Evolutionary conservation across 2,888 invertebrate genomes (phyloP).

Genomic region (Patella ulyssiponensis): DNA sequence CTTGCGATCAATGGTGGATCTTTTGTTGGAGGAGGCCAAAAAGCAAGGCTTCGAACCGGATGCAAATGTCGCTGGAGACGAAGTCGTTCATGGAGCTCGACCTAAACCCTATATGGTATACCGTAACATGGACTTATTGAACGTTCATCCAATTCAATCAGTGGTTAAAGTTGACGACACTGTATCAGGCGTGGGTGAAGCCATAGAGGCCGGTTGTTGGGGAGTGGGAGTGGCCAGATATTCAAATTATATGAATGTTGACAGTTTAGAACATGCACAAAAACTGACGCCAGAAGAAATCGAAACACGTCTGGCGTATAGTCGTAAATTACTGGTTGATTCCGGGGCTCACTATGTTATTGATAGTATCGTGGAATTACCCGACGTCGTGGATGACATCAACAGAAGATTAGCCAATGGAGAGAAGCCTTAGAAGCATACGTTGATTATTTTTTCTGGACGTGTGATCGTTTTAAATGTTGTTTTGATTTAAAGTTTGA

Average conservation of each 20-base stretch:
- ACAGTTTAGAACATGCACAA: constrained; percentile 62
- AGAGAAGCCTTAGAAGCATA: constrained; percentile 54
- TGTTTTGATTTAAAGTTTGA: no score
- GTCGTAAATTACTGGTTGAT: constrained; percentile 62
- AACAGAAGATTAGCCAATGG: constrained; percentile 65
- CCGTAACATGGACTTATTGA: constrained; percentile 69
- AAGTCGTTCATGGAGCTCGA: constrained; percentile 67
- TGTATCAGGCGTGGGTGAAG: constrained; percentile 69
- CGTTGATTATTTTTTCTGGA: neutral
- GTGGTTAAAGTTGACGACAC: constrained; percentile 72
- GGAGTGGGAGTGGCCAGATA: constrained; percentile 70
- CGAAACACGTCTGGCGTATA: constrained; percentile 46
- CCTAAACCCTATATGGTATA: constrained; percentile 73
- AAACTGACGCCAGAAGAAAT: constrained; percentile 59
- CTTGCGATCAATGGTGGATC: constrained; percentile 65
- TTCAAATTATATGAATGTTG: constrained; percentile 71
- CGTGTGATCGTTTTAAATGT: neutral
- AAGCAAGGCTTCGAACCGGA: constrained; percentile 70
- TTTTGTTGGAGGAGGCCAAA: constrained; percentile 61
- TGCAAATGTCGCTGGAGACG: constrained; percentile 69
- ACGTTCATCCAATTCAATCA: constrained; percentile 67
- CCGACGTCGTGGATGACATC: constrained; percentile 68
- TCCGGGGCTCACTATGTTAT: constrained; percentile 72
- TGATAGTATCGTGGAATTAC: constrained; percentile 69
- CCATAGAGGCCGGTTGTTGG: constrained; percentile 72